Base-by-base conservation (phyloP, 2,888 invertebrate species). In the Hylaea fasciaria region DNA sequence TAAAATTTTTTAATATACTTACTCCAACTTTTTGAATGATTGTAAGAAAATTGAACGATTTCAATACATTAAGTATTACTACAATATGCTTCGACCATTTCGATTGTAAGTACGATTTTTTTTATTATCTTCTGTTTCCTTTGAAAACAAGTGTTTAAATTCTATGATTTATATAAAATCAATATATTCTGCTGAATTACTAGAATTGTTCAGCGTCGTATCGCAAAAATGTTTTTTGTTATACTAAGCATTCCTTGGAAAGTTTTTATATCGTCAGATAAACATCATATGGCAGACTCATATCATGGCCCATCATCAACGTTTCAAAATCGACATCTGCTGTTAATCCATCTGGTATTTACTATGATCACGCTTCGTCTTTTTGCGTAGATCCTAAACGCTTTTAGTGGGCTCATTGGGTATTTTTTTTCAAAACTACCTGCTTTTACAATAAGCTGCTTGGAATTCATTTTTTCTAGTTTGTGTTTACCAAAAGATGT, bases 401-500 rank as follows among this genome's bases (percentile, higher is more conserved):
- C 73, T 75, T 83, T 84, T 81, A 79, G 81, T 77, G 68, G 73
- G 71, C 32, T 8, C 32, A 32, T 32, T 1, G 32, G 32, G 1
- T 32, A 63, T 76, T 83, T 89, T 87, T 86, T 80, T 49, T 41
- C 68, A 74, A 75, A 74, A 83, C 82, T 91, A 92, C 91, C 91
- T 91, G 91, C 85, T 81, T 67, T 67, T 77, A 89, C 87, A 90
- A 88, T 86, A 35, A 57, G 77, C 70, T 68, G 67, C 70, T 72
- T 73, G 76, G 77, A 74, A 78, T 79, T 73, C 13, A 52, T 71
- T 73, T 77, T 83, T 87, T 85, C 78, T 78, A 74, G 73, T 78
- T 80, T 84, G 77, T 86, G 85, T 85, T 78, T 73, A 52, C 47
- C 66, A 85, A 86, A 83, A 87, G 87, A 89, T 85, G 85, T 89